Conservation (phyloP, 2,797 vertebrate species). For the Protosalanx chinensis region DNA sequence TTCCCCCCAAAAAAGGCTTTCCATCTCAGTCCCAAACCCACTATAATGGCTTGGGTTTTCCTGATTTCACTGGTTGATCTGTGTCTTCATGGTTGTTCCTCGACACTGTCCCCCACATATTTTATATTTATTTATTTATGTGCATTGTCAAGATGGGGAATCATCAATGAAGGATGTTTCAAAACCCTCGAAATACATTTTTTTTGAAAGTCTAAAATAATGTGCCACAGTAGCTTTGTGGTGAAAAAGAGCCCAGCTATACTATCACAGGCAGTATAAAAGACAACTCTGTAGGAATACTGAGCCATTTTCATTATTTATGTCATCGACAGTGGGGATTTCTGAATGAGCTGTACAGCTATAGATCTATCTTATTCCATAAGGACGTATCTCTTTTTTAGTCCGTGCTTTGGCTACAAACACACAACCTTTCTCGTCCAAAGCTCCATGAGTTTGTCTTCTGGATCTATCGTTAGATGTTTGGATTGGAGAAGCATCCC, state of each 20-base stretch:
- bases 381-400: background rate
- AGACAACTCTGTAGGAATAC: background rate
- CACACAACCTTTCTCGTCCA: background rate
- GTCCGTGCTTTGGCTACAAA: too few species aligned
- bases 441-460: background rate
- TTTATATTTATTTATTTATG: background rate
- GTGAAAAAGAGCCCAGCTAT: slow-evolving; percentile 24
- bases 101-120: background rate
- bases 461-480: background rate
- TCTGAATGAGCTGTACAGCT: background rate
- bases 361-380: background rate
- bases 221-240: slow-evolving; percentile 42
- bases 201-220: slow-evolving; percentile 37
- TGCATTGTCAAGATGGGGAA: background rate
- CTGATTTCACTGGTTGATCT: background rate
- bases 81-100: slow-evolving; percentile 16
- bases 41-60: slow-evolving; percentile 43
- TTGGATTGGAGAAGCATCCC: background rate
- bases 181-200: slow-evolving; percentile 24
- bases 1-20: slow-evolving; percentile 68
- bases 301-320: background rate
- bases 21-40: slow-evolving; percentile 69
- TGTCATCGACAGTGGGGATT: background rate
- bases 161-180: background rate
- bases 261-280: slow-evolving; percentile 10